Base-by-base conservation (phyloP, 2,888 invertebrate genomes). In the Sesamia inferens region DNA sequence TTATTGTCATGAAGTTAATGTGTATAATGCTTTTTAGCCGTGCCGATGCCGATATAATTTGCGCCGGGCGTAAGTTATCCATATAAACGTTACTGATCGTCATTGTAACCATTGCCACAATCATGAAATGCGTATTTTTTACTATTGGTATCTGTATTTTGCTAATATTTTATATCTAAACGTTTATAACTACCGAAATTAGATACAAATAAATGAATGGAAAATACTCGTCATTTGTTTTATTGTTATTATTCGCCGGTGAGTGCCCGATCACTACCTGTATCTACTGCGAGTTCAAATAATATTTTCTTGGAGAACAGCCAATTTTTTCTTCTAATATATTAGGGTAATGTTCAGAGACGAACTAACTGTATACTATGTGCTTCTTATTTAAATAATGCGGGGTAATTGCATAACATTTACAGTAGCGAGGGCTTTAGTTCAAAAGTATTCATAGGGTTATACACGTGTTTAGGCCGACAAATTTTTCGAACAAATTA, bases 121-220 rank as follows among this genome's bases (percentile, higher is more conserved):
- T 78, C 71, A 83, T 85, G 72, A 81, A 87, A 83, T 86, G 82
- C 82, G 82, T 88, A 85, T 89, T 88, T 89, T 90, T 85, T 90
- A 75, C 81, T 91, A 90, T 88, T 87, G 86, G 89, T 91, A 91
- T 90, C 86, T 89, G 86, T 90, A 90, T 90, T 90, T 88, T 88
- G 88, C 87, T 91, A 90, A 89, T 89, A 88, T 88, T 89, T 88
- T 87, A 88, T 87, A 88, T 87, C 84, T 88, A 83, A 89, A 86
- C 88, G 90, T 90, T 92, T 91, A 89, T 91, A 83, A 89, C 82
- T 87, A 82, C 88, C 79, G 74, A 89, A 88, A 87, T 91, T 92
- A 91, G 89, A 91, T 91, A 91, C 88, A 84, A 93, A 91, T 93
- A 92, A 93, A 92, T 88, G 86, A 79, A 89, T 91, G 87, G 84